Evolutionary conservation across 2,888 invertebrate genomes (phyloP).

Genomic region (Andrena haemorrhoa): DNA sequence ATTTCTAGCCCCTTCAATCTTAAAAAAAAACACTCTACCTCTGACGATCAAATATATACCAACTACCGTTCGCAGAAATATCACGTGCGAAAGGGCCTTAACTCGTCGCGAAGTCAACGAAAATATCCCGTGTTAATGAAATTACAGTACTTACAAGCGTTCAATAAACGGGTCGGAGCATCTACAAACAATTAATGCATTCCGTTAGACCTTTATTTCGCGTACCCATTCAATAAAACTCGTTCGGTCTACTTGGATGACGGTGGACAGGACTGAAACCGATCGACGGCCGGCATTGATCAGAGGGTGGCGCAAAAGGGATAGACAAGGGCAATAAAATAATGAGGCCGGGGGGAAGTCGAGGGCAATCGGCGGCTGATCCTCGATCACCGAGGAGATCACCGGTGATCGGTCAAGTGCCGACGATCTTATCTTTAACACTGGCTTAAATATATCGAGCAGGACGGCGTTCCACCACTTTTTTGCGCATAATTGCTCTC

Average conservation of each 20-base stretch:
- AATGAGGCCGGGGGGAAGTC: conserved; percentile 22
- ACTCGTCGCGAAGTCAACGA: too few species aligned
- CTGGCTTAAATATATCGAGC: conserved; percentile 51
- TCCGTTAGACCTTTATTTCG: background rate
- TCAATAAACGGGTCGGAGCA: background rate
- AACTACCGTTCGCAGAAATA: too few species aligned
- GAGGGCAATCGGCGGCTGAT: conserved; percentile 40
- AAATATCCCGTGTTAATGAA: too few species aligned
- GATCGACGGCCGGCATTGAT: background rate
- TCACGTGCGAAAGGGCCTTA: too few species aligned
- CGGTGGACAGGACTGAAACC: conserved; percentile 6
- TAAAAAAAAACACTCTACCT: too few species aligned
- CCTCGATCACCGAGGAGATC: conserved; percentile 45
- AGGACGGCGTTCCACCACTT: conserved; percentile 29
- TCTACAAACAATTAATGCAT: background rate
- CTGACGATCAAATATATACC: too few species aligned
- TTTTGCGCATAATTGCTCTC: conserved; percentile 38
- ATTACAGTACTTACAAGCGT: conserved; percentile 4
- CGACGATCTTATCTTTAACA: conserved; percentile 53
- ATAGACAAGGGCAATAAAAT: conserved; percentile 34
- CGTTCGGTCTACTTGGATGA: background rate
- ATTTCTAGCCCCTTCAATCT: too few species aligned
- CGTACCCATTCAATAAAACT: conserved; percentile 22
- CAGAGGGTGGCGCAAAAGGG: conserved; percentile 29
- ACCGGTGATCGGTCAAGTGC: conserved; percentile 50